Conservation (phyloP, 2,113 vertebrate species). For the Panthera uncia region DNA sequence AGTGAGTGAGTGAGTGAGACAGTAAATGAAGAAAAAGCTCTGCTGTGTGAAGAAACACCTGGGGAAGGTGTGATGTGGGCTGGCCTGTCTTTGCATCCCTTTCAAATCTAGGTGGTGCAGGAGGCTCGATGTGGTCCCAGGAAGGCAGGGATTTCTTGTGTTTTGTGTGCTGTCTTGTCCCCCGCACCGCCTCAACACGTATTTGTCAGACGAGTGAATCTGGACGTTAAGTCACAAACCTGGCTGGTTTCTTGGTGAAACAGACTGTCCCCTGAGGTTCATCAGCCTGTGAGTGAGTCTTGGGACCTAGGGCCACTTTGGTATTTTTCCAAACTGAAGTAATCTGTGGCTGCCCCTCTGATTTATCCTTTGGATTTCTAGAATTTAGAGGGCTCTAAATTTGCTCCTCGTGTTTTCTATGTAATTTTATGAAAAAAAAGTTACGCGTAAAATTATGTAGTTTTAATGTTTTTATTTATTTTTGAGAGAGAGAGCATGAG, state of each 20-base stretch:
- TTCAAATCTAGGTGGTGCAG: rapidly evolving
- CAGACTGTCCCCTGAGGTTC: neutral
- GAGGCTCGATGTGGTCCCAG: neutral
- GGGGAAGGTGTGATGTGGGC: neutral
- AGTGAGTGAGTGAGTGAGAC: neutral
- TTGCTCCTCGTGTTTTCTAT: neutral
- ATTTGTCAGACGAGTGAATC: neutral
- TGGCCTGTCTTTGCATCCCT: rapidly evolving
- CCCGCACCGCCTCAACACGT: neutral
- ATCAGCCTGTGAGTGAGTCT: neutral
- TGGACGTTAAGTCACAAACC: neutral
- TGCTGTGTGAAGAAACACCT: neutral
- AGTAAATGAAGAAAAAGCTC: neutral
- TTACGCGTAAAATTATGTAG: no score
- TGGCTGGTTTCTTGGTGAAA: neutral
- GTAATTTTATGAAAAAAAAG: no score
- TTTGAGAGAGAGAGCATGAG: no score
- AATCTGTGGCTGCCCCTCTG: neutral
- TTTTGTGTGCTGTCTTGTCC: neutral
- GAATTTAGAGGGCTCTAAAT: neutral
- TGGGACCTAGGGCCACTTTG: neutral
- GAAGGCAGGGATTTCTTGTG: neutral
- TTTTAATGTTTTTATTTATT: no score
- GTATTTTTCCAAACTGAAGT: neutral
- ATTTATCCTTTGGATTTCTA: neutral